These are phyloP conservation scores for Rafetus swinhoei DNA, from an alignment of 2,113 vertebrate species.

Conservation along the genomic window DNA sequence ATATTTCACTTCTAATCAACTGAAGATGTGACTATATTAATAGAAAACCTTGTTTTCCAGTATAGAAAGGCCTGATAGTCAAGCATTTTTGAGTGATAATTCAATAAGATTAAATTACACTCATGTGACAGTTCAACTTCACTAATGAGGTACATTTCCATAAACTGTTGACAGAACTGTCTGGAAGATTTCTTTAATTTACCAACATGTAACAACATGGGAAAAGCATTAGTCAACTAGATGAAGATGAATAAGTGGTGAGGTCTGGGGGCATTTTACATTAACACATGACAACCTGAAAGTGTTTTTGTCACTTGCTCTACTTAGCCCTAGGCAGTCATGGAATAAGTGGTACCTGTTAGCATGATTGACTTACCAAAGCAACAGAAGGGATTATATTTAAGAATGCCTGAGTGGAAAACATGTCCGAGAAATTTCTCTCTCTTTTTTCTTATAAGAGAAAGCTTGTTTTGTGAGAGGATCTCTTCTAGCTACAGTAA, in stretches of 20 bases:
- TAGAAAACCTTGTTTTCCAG: constrained; percentile 77
- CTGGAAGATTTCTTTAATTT: constrained; percentile 86
- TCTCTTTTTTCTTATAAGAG: constrained; percentile 44
- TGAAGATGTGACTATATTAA: constrained; percentile 58
- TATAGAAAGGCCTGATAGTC: constrained; percentile 78
- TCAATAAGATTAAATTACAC: constrained; percentile 85
- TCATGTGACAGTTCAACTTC: constrained; percentile 79
- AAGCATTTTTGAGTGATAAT: constrained; percentile 84
- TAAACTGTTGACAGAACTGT: constrained; percentile 90
- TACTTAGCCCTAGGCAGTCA: constrained; percentile 82
- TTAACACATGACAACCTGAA: constrained; percentile 87
- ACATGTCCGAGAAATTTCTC: constrained; percentile 50
- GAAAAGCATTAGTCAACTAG: constrained; percentile 86
- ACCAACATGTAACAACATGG: constrained; percentile 84
- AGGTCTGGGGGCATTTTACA: constrained; percentile 83
- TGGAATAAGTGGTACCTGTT: constrained; percentile 78
- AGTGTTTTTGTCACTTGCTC: constrained; percentile 84
- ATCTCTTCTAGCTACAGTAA: constrained; percentile 23
- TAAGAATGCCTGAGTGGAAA: constrained; percentile 57
- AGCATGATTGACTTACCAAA: constrained; percentile 79
- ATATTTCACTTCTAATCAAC: constrained; percentile 62
- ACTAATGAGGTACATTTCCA: constrained; percentile 86
- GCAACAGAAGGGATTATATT: constrained; percentile 72
- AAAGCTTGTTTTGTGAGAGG: constrained; percentile 53
- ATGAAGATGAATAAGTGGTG: constrained; percentile 87